Conservation (phyloP, 2,113 vertebrate genomes). For the Asarcornis scutulata region DNA sequence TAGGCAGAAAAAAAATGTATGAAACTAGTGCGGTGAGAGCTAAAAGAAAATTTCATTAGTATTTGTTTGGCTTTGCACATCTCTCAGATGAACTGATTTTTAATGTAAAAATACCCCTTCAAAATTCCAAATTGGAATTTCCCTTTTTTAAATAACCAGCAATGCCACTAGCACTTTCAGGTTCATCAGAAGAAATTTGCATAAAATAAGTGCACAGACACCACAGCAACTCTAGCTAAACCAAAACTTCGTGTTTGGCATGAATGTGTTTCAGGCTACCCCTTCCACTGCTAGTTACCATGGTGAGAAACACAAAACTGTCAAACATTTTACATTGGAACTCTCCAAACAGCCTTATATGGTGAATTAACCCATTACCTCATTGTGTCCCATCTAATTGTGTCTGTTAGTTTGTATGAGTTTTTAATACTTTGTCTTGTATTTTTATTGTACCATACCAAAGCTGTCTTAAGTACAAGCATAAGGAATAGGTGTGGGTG, state of each 20-base stretch:
- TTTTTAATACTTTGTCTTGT: not conserved
- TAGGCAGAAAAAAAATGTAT: not conserved
- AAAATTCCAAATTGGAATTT: not conserved
- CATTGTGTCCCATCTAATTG: not conserved
- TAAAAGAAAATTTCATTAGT: not conserved
- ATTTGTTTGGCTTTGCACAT: not conserved
- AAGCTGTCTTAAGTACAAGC: constrained; percentile 16
- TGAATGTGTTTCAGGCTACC: not conserved
- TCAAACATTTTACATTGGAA: not conserved
- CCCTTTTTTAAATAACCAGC: not conserved
- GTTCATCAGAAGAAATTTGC: not conserved
- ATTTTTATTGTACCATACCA: constrained; percentile 30
- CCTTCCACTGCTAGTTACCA: not conserved
- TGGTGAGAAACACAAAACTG: not conserved
- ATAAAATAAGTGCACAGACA: not conserved
- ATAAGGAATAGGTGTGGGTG: not conserved
- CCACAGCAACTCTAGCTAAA: not conserved
- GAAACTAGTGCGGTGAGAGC: not conserved
- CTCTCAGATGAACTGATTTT: not conserved
- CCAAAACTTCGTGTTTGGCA: not conserved
- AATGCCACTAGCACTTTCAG: not conserved
- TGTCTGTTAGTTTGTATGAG: not conserved
- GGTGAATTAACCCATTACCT: constrained; percentile 21
- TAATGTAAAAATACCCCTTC: not conserved
- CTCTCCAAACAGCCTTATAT: not conserved